Evolutionary conservation across 2,888 invertebrate genomes (phyloP), one percentile per base, ranked within the genome.

Genomic region (Blastobasis lacticolella): DNA sequence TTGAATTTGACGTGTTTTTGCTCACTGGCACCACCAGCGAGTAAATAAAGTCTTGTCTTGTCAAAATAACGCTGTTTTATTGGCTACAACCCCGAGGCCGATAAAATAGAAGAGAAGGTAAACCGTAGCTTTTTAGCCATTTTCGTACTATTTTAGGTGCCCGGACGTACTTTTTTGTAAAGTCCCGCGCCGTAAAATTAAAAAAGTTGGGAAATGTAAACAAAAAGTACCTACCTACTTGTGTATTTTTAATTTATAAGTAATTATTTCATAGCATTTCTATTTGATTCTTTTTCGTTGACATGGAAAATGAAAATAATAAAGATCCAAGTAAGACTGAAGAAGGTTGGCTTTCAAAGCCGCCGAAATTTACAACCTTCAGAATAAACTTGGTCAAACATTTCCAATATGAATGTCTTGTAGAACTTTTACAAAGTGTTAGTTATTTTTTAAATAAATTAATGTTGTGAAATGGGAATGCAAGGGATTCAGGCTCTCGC

Each of bases 341-440:
- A 41, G 49, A 69, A 49, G 55, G 52, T 63, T 94, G 94, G 94
- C 74, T 95, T 36, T 81, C 89, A 52, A 75, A 80, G 55, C 75
- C 93, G 8, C 95, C 95, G 9, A 89, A 88, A 60, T 89, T 86
- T 53, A 93, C 94, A 38, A 91, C 93, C 23, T 92, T 93, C 64
- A 88, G 95, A 63, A 77, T 95, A 5, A 95, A 95, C 73, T 89
- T 88, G 8, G 70, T 92, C 9, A 86, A 85, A 66, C 70, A 76
- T 3, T 5, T 69, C 81, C 50, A 66, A 85, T 55, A 59, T 66
- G 52, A 50, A 58, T 10, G 60, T 62, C 51, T 63, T 92, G 5
- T 55, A 70, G 57, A 56, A 71, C 6, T 64, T 56, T 59, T 67
- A 90, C 48, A 56, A 57, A 52, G 49, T 60, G 83, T 83, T 69